phyloP scores from a whole-genome alignment of 2,113 vertebrate species.

The Limnothrissa miodon region DNA sequence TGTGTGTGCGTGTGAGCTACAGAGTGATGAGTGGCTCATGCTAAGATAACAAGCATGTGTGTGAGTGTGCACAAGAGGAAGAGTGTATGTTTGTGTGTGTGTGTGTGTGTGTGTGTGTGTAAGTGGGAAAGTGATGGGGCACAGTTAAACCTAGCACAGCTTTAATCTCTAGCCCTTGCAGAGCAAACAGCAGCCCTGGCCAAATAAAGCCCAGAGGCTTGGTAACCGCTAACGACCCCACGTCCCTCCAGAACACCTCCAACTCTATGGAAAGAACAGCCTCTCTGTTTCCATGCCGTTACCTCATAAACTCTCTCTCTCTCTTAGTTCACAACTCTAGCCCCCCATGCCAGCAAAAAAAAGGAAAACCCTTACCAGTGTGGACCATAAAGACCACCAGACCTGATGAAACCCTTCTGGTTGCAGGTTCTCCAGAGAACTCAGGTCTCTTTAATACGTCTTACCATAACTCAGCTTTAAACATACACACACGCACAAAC shows the following conservation, averaged over 20 bases:
- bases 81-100: not conserved
- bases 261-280: not conserved
- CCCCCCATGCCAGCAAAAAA: not conserved
- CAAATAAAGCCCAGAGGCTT: not conserved
- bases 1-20: not conserved
- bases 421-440: not conserved
- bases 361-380: not conserved
- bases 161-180: not conserved
- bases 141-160: not conserved
- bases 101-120: not conserved
- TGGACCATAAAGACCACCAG: not conserved
- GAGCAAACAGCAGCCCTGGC: not conserved
- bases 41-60: too few species aligned
- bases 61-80: not conserved
- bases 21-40: too few species aligned
- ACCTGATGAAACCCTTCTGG: not conserved
- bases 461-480: not conserved
- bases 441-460: not conserved
- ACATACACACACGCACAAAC: not conserved
- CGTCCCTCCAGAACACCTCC: not conserved
- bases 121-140: not conserved
- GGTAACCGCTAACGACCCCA: not conserved
- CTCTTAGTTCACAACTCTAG: not conserved
- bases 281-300: not conserved
- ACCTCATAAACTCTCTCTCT: not conserved